Evolutionary conservation across 1,140 invertebrate genomes (phyloP).

Genomic region (Zaprionus africanus): DNA sequence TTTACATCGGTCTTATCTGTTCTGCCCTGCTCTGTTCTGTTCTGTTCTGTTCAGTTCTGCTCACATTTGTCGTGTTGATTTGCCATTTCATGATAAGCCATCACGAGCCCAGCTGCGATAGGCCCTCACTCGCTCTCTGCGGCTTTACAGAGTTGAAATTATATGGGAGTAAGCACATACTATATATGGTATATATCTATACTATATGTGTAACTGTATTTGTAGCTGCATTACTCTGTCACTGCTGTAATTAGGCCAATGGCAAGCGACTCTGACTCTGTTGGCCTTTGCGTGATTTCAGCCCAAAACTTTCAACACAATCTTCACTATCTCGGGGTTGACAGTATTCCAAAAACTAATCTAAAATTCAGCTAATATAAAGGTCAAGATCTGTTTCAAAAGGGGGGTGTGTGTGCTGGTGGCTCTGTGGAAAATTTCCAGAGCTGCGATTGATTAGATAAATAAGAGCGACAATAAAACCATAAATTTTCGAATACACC

Average conservation of each 20-base stretch:
- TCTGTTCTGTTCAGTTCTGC: conserved; percentile 28
- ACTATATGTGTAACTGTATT: conserved; percentile 27
- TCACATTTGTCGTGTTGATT: conserved; percentile 52
- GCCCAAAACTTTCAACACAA: conserved; percentile 7
- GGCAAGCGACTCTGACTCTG: conserved; percentile 9
- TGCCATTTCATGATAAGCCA: conserved; percentile 49
- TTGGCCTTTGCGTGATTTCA: conserved; percentile 40
- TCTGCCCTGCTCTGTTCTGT: conserved; percentile 46
- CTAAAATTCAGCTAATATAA: not conserved
- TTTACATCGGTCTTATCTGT: conserved; percentile 41
- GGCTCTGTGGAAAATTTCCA: conserved; percentile 30
- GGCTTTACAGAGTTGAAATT: conserved; percentile 40
- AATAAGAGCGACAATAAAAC: not conserved
- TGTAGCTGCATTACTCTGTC: not conserved
- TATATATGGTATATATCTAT: not conserved
- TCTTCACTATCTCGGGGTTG: not conserved
- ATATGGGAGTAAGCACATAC: conserved; percentile 13
- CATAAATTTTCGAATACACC: conserved; percentile 12
- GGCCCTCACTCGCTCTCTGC: not conserved
- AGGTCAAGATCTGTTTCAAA: not conserved
- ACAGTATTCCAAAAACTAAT: not conserved
- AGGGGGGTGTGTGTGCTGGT: conserved; percentile 14
- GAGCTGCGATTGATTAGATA: conserved; percentile 15
- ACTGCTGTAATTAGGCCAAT: conserved; percentile 50
- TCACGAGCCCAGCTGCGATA: conserved; percentile 28